These are phyloP conservation scores for Sclerurus mexicanus DNA, from an alignment of 2,113 vertebrate genomes.

Conservation along the genomic window DNA sequence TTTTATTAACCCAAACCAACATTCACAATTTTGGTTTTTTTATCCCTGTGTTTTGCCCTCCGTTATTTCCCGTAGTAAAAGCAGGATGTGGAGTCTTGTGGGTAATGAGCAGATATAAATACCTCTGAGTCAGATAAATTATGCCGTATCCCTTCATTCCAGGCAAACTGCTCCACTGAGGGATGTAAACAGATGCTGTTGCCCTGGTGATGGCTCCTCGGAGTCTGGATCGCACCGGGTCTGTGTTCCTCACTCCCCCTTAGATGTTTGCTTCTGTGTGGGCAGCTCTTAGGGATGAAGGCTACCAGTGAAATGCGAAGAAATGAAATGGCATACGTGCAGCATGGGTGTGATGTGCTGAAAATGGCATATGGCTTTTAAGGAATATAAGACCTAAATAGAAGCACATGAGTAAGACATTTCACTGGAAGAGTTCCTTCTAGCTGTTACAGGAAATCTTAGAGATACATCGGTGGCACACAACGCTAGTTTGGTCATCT, in stretches of 20 bases:
- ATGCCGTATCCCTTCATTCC: neutral
- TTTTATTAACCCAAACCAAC: neutral
- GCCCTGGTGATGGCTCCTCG: conserved; percentile 22
- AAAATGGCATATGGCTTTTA: neutral
- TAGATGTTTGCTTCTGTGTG: neutral
- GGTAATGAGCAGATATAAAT: conserved; percentile 37
- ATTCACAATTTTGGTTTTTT: neutral
- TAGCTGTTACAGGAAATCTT: neutral
- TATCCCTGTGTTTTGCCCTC: neutral
- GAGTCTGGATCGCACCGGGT: neutral
- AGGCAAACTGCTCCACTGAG: neutral
- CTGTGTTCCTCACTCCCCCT: neutral
- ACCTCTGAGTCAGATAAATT: conserved; percentile 31
- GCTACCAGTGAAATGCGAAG: neutral
- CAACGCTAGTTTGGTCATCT: neutral
- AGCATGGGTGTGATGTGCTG: too few relatives aligned
- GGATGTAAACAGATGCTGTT: conserved; percentile 10
- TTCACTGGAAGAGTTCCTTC: neutral
- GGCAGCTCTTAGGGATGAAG: neutral
- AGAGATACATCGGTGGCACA: neutral
- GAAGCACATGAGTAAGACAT: neutral
- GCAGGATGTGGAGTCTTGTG: neutral
- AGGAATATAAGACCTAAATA: neutral
- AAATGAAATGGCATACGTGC: neutral
- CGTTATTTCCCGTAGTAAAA: neutral